phyloP scores from a whole-genome alignment of 2,888 invertebrate species.

The Dolomedes plantarius region DNA sequence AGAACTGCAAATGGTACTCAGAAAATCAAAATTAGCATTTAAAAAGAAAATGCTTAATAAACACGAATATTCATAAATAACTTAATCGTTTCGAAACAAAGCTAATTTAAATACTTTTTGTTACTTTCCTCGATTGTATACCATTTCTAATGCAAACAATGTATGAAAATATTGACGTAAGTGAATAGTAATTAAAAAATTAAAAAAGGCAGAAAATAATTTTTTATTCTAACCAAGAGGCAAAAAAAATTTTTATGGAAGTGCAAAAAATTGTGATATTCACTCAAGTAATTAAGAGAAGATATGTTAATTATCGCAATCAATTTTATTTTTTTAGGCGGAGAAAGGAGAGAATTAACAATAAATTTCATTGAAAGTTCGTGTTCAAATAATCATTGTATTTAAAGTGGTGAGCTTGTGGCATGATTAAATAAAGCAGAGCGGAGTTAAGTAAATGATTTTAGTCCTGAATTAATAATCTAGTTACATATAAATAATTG shows the following conservation, averaged over 20 bases:
- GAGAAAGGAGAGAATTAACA: not conserved
- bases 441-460: not conserved
- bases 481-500: not conserved
- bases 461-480: not conserved
- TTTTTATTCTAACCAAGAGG: not conserved
- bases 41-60: too few relatives aligned
- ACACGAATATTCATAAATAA: too few relatives aligned
- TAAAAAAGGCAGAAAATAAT: not conserved
- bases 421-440: conserved; percentile 6
- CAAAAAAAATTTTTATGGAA: not conserved
- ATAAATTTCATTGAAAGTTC: not conserved
- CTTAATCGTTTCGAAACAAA: too few relatives aligned
- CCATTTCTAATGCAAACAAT: not conserved
- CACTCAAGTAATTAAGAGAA: conserved; percentile 5
- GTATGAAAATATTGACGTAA: not conserved
- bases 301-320: conserved; percentile 14
- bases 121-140: not conserved
- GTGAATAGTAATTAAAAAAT: not conserved
- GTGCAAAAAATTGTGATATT: not conserved
- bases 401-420: conserved; percentile 14
- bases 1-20: too few relatives aligned
- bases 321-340: not conserved
- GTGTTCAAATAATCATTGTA: not conserved
- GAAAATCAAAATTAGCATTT: too few relatives aligned
- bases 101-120: too few relatives aligned